phyloP scores from a whole-genome alignment of 2,113 vertebrate genomes.

The Pseudonaja textilis region DNA sequence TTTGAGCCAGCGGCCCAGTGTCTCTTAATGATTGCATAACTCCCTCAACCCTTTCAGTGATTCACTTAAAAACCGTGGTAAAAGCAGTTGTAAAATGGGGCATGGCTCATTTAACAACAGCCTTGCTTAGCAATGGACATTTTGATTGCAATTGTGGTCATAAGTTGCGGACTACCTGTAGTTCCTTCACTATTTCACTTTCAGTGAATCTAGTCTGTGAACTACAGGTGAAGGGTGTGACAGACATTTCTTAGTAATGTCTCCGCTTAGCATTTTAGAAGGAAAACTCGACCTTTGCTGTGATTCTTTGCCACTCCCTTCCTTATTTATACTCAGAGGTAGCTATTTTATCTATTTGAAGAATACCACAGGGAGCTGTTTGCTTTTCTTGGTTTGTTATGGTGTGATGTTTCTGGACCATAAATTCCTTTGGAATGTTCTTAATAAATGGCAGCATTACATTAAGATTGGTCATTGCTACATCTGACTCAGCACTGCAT shows the following conservation, averaged over 20 bases:
- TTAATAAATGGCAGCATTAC: background rate
- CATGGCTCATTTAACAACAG: background rate
- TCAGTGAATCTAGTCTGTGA: background rate
- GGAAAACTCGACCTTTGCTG: background rate
- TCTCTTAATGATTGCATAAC: fast-evolving
- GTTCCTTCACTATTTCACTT: background rate
- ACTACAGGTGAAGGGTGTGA: background rate
- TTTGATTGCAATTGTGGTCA: background rate
- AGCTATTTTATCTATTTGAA: constrained; percentile 16
- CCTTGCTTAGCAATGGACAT: background rate
- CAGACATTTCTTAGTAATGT: background rate
- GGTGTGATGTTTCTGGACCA: background rate
- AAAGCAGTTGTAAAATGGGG: background rate
- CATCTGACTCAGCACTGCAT: background rate
- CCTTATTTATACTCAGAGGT: constrained; percentile 7
- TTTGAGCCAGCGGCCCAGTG: background rate
- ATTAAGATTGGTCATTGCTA: background rate
- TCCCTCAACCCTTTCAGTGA: background rate
- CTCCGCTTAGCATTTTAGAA: background rate
- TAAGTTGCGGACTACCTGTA: background rate
- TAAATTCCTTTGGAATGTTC: background rate
- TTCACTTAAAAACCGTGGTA: background rate
- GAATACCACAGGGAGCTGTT: background rate
- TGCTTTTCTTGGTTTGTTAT: constrained; percentile 16
- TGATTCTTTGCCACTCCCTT: constrained; percentile 16